Conservation (phyloP, 2,797 vertebrate genomes). For the Bovichtus variegatus region DNA sequence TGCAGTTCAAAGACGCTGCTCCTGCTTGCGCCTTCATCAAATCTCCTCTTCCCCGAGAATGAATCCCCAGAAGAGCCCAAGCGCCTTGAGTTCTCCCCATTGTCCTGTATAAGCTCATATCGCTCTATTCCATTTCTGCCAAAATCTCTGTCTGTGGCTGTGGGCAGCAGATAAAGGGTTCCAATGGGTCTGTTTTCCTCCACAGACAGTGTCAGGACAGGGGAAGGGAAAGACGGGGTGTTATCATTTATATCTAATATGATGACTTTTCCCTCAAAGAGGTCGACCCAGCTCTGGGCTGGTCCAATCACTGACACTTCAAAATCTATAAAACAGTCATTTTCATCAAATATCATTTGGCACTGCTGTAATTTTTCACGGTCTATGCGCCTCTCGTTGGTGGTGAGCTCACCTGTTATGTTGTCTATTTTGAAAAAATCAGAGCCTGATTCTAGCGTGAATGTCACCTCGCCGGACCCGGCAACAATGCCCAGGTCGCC, state of each 20-base stretch:
- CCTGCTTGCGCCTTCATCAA: constrained; percentile 85
- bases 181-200: constrained; percentile 99
- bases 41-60: constrained; percentile 86
- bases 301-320: constrained; percentile 98
- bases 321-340: constrained; percentile 98
- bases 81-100: constrained; percentile 87
- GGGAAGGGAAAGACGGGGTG: constrained; percentile 97
- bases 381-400: constrained; percentile 96
- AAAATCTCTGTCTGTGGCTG: constrained; percentile 97
- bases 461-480: constrained; percentile 96
- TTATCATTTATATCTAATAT: constrained; percentile 98
- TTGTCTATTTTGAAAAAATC: constrained; percentile 99
- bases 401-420: constrained; percentile 97
- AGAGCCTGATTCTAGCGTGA: constrained; percentile 96
- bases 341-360: constrained; percentile 99
- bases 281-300: constrained; percentile 98
- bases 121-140: constrained; percentile 97
- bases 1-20: constrained; percentile 97
- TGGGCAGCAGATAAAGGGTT: constrained; percentile 96
- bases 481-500: constrained; percentile 94
- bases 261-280: constrained; percentile 97
- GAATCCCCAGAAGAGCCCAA: constrained; percentile 81
- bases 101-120: constrained; percentile 96
- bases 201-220: constrained; percentile 96
- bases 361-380: constrained; percentile 98